A percentile compares a stretch with the other conserved stretches of the same genome.
Evolutionary conservation across 1,140 invertebrate genomes (phyloP).

Genomic region (Centruroides vittatus): DNA sequence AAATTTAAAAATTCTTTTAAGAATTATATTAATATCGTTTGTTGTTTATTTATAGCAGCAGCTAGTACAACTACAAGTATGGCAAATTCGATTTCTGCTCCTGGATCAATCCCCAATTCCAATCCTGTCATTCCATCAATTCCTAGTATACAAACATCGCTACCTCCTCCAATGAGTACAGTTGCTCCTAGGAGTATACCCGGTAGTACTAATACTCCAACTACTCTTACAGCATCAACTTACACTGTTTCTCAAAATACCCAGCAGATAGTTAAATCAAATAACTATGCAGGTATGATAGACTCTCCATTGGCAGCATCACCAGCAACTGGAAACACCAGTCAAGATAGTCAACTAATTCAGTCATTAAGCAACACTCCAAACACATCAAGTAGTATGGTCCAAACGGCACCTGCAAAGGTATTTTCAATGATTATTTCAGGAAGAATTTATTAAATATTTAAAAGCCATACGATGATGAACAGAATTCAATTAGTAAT

Average conservation of each 20-base stretch:
- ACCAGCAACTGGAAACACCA: not conserved
- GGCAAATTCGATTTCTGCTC: not conserved
- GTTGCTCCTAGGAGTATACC: conserved; percentile 5
- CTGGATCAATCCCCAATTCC: not conserved
- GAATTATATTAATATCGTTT: not conserved
- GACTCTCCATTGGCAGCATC: conserved; percentile 1
- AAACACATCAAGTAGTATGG: conserved; percentile 1
- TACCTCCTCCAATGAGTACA: conserved; percentile 5
- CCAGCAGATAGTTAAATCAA: conserved; percentile 5
- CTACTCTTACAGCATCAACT: conserved; percentile 5
- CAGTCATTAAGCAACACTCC: not conserved
- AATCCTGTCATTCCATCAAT: conserved; percentile 5
- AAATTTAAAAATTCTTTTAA: not conserved
- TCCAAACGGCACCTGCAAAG: conserved; percentile 2
- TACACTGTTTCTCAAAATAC: conserved; percentile 3
- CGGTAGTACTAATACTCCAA: conserved; percentile 11
- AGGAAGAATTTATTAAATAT: no score
- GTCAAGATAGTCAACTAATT: not conserved
- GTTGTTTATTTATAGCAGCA: conserved; percentile 3
- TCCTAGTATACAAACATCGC: not conserved
- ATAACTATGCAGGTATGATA: conserved; percentile 6
- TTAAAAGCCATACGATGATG: no score
- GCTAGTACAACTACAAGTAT: not conserved
- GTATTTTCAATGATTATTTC: not conserved
- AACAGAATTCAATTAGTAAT: no score